Conservation (phyloP, 2,113 vertebrate genomes). For the Halcyon malimbica region DNA sequence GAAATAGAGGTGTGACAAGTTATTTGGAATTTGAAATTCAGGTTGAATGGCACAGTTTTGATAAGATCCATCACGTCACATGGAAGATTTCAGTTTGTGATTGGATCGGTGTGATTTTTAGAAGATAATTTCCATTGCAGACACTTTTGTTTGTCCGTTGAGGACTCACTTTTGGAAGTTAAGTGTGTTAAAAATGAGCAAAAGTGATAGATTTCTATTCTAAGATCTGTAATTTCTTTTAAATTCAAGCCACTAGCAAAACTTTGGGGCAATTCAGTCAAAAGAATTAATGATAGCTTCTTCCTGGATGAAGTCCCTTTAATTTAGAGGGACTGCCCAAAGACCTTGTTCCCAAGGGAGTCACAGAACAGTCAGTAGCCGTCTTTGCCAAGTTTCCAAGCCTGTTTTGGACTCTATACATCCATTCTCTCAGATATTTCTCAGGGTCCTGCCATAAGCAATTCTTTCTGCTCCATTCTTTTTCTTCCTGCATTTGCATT, state of each 20-base stretch:
- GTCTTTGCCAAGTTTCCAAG: neutral
- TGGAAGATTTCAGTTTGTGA: neutral
- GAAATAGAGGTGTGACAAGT: neutral
- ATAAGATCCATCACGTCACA: neutral
- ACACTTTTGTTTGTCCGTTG: neutral
- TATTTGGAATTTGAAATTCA: constrained; percentile 10
- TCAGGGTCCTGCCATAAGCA: neutral
- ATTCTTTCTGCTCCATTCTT: neutral
- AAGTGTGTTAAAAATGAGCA: neutral
- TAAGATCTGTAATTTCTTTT: neutral
- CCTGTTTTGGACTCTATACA: neutral
- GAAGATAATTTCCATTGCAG: neutral
- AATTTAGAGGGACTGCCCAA: neutral
- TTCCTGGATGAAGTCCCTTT: neutral
- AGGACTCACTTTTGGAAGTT: neutral
- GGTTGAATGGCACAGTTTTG: neutral
- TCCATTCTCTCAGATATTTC: neutral
- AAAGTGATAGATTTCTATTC: neutral
- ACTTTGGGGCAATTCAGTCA: neutral
- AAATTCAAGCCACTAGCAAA: neutral
- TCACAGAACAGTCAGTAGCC: neutral
- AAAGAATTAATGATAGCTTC: neutral
- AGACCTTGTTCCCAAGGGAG: neutral
- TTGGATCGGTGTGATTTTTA: neutral
- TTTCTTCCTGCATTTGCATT: neutral